Conservation (phyloP, 2,797 vertebrate genomes). For the Pachyuromys duprasi region DNA sequence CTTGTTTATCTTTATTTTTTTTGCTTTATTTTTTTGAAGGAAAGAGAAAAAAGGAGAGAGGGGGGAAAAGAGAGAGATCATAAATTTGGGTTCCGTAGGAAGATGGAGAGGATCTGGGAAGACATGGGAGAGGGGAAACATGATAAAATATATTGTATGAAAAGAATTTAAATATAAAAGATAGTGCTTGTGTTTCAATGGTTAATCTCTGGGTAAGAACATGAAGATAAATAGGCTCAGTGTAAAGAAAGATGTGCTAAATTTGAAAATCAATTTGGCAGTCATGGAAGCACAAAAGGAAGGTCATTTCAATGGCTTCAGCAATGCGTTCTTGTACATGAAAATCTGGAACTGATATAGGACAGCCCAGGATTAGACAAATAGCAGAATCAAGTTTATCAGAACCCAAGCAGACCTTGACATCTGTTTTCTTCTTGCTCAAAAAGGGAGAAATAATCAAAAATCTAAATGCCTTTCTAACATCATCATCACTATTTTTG, state of each 20-base stretch:
- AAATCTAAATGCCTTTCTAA: background rate
- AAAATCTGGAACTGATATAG: background rate
- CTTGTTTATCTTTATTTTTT: background rate
- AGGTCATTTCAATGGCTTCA: background rate
- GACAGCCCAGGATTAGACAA: background rate
- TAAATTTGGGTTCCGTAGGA: background rate
- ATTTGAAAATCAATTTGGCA: background rate
- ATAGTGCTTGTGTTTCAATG: background rate
- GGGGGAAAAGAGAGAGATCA: background rate
- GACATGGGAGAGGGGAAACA: background rate
- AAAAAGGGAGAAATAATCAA: background rate
- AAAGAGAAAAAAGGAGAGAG: background rate
- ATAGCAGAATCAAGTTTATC: background rate
- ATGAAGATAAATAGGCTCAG: background rate
- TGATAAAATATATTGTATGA: background rate
- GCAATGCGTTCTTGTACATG: background rate
- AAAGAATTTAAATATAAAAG: background rate
- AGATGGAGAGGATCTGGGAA: background rate
- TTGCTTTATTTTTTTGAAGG: background rate
- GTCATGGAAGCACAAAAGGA: background rate
- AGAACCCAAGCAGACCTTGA: background rate
- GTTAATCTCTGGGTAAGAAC: background rate
- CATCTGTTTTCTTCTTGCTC: background rate
- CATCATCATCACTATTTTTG: background rate
- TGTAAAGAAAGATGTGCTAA: background rate